Evolutionary conservation across 2,888 invertebrate species (phyloP).

Genomic region (Chymomyza fuscimana): DNA sequence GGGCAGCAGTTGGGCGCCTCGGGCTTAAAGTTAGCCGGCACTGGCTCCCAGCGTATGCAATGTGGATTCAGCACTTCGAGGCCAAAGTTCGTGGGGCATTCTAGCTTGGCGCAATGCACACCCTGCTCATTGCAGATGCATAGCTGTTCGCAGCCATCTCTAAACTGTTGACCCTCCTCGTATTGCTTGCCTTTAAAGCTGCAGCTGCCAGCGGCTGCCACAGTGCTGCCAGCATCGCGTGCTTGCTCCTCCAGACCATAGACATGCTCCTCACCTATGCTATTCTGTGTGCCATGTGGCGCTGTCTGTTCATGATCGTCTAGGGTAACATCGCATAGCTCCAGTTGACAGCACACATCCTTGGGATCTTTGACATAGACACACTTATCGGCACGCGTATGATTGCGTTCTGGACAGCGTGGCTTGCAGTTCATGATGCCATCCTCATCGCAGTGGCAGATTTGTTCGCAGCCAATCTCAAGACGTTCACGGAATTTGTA

Average conservation of each 20-base stretch:
- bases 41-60: conserved; percentile 92
- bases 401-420: conserved; percentile 83
- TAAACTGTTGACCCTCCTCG: conserved; percentile 86
- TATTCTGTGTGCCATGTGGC: conserved; percentile 57
- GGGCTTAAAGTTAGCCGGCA: conserved; percentile 86
- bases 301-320: conserved; percentile 84
- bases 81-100: conserved; percentile 91
- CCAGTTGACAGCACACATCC: conserved; percentile 91
- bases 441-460: conserved; percentile 87
- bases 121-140: conserved; percentile 88
- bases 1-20: conserved; percentile 91
- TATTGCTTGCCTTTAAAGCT: conserved; percentile 75
- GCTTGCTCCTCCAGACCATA: conserved; percentile 68
- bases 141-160: conserved; percentile 89
- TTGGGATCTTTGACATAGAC: conserved; percentile 90
- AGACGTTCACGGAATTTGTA: conserved; percentile 87
- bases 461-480: conserved; percentile 89
- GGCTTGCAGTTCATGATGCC: conserved; percentile 88
- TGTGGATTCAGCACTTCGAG: conserved; percentile 91
- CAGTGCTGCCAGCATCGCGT: conserved; percentile 60
- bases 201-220: conserved; percentile 50
- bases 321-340: conserved; percentile 91
- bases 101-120: conserved; percentile 88
- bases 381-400: conserved; percentile 85
- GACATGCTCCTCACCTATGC: conserved; percentile 53